Evolutionary conservation across 2,888 invertebrate genomes (phyloP), one percentile per base, ranked within the genome.

Genomic region (Druceiella hillmani): DNA sequence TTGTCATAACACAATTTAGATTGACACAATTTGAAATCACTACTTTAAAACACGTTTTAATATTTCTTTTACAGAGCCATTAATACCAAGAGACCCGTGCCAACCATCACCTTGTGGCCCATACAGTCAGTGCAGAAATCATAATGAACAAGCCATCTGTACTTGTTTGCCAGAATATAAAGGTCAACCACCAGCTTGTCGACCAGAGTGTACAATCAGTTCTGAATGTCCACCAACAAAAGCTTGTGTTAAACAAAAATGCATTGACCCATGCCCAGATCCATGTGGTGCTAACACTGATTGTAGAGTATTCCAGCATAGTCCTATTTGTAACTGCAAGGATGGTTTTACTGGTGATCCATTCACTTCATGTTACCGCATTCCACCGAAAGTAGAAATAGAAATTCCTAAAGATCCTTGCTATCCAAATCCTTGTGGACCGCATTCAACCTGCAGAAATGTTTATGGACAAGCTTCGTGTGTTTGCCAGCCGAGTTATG

Each of bases 51-150:
- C n/a, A n/a, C n/a, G n/a, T n/a, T n/a, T n/a, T n/a, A n/a, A n/a
- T n/a, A n/a, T n/a, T n/a, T n/a, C n/a, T n/a, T n/a, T n/a, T n/a
- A n/a, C n/a, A n/a, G n/a, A n/a, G n/a, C n/a, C n/a, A n/a, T n/a
- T n/a, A n/a, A n/a, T 64, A 46, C 53, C 54, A 39, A 49, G 48
- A 7, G 65, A 68, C 24, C 67, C 75, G 2, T 79, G 78, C 54
- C 63, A 78, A 49, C 88, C 88, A 30, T 81, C 84, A 17, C 87
- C 87, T 3, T 88, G 88, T 57, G 88, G 88, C 17, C 77, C 86
- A 9, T 84, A 87, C 57, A 78, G 78, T 41, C 71, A 75, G 52
- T 81, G 79, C 55, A 70, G 64, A 51, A 63, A 69, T 41, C 64
- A 70, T 46, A 74, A 75, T 51, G 65, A 65, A 28, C 59, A 80